Percentiles rank a stretch among this genome's conserved stretches.
Evolutionary conservation across 2,797 vertebrate species (phyloP).

Genomic region (Cynodonichthys magdalenae): DNA sequence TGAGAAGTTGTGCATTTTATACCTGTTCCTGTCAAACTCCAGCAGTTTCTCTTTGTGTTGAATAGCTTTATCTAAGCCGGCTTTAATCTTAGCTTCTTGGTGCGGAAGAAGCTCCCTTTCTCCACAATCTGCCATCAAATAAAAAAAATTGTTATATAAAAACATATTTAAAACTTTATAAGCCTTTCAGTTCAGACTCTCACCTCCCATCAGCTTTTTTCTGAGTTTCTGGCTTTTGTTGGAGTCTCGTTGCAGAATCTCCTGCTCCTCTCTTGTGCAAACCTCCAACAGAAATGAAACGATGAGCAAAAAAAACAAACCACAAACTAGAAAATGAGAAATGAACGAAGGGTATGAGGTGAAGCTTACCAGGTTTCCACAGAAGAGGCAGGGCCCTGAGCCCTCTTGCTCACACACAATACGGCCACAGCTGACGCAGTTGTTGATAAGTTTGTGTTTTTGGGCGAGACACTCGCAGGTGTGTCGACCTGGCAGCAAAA

Average conservation of each 20-base stretch:
- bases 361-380: slow-evolving; percentile 87
- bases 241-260: slow-evolving; percentile 93
- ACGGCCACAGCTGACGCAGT: slow-evolving; percentile 94
- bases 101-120: slow-evolving; percentile 86
- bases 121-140: slow-evolving; percentile 71
- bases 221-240: slow-evolving; percentile 97
- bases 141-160: neutral
- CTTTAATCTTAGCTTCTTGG: slow-evolving; percentile 85
- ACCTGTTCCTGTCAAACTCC: slow-evolving; percentile 96
- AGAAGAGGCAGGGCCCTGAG: slow-evolving; percentile 95
- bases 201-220: slow-evolving; percentile 96
- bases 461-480: slow-evolving; percentile 94
- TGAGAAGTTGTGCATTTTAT: slow-evolving; percentile 10
- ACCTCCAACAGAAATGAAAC: slow-evolving; percentile 79
- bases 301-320: neutral
- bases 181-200: slow-evolving; percentile 29
- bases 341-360: neutral
- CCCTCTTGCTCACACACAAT: slow-evolving; percentile 97
- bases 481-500: slow-evolving; percentile 91
- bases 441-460: slow-evolving; percentile 95
- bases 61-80: slow-evolving; percentile 90
- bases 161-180: too few species aligned
- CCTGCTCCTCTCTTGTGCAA: slow-evolving; percentile 94
- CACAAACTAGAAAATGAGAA: neutral
- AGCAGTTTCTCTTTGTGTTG: slow-evolving; percentile 96